These are phyloP conservation scores for Mormyrus lacerda DNA, from an alignment of 2,113 vertebrate genomes.

Conservation along the genomic window DNA sequence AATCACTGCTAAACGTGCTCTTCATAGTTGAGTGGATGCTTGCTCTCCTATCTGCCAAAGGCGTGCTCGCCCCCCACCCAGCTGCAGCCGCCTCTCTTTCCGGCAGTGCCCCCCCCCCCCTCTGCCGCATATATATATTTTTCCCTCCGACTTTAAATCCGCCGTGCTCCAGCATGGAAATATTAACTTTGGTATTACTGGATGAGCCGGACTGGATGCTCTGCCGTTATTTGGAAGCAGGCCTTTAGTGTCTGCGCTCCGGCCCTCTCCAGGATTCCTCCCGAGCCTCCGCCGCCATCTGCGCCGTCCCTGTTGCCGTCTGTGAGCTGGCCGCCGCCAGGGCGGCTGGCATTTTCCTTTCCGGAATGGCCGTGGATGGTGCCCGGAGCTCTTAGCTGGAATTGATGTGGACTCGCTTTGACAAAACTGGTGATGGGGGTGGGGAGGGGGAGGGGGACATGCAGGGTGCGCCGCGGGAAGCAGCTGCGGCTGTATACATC, in stretches of 20 bases:
- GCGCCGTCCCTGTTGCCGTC: slow-evolving; percentile 87
- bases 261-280: slow-evolving; percentile 91
- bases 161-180: slow-evolving; percentile 50
- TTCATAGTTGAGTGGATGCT: neutral
- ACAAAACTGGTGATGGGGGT: slow-evolving; percentile 37
- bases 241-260: slow-evolving; percentile 75
- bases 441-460: slow-evolving; percentile 11
- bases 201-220: slow-evolving; percentile 66
- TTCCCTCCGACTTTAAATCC: slow-evolving; percentile 41
- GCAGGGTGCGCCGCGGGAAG: slow-evolving; percentile 42
- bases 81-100: neutral
- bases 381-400: slow-evolving; percentile 65
- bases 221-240: slow-evolving; percentile 87
- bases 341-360: slow-evolving; percentile 85
- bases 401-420: slow-evolving; percentile 61
- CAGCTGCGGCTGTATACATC: slow-evolving; percentile 53
- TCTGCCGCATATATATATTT: neutral
- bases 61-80: neutral
- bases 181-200: slow-evolving; percentile 69
- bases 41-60: neutral
- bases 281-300: slow-evolving; percentile 99
- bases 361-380: slow-evolving; percentile 66
- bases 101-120: neutral
- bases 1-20: neutral
- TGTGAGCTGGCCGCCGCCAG: slow-evolving; percentile 84